phyloP scores from a whole-genome alignment of 1,140 invertebrate genomes.

The Scylla paramamosain region DNA sequence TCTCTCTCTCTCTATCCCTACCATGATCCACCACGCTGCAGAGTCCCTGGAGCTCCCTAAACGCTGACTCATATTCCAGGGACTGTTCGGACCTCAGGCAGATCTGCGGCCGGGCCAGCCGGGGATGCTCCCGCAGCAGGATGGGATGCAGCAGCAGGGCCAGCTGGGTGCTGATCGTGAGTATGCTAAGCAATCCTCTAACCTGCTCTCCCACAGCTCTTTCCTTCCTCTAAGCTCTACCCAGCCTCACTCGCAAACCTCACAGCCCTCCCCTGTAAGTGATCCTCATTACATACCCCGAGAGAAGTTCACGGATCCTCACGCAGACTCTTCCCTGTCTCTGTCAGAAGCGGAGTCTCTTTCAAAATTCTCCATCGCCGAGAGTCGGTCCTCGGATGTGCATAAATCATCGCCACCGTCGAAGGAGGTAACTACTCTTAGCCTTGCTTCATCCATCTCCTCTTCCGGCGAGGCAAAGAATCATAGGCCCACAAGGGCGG shows the following conservation, averaged over 20 bases:
- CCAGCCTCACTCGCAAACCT: slow-evolving; percentile 61
- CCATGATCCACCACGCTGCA: background rate
- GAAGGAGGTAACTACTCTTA: slow-evolving; percentile 68
- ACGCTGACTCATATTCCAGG: slow-evolving; percentile 64
- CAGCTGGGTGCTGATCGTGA: slow-evolving; percentile 70
- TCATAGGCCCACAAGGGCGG: background rate
- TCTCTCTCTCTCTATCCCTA: background rate
- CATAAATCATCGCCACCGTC: slow-evolving; percentile 43
- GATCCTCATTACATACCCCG: slow-evolving; percentile 49
- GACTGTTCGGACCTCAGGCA: slow-evolving; percentile 67
- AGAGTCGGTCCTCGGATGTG: slow-evolving; percentile 51
- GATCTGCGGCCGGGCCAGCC: slow-evolving; percentile 62
- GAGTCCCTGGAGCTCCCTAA: slow-evolving; percentile 29
- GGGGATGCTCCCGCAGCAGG: slow-evolving; percentile 62
- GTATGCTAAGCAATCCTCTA: slow-evolving; percentile 71
- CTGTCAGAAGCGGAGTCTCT: slow-evolving; percentile 62
- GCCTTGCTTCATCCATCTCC: slow-evolving; percentile 32
- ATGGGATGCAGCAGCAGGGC: slow-evolving; percentile 62
- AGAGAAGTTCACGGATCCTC: slow-evolving; percentile 61
- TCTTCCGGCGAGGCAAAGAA: slow-evolving; percentile 38
- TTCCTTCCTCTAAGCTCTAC: slow-evolving; percentile 70
- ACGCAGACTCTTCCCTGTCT: slow-evolving; percentile 66
- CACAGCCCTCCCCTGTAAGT: slow-evolving; percentile 62
- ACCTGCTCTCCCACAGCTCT: slow-evolving; percentile 64
- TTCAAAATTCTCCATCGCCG: slow-evolving; percentile 55